Evolutionary conservation across 2,888 invertebrate genomes (phyloP).

Genomic region (Caenorhabditis wallacei): DNA sequence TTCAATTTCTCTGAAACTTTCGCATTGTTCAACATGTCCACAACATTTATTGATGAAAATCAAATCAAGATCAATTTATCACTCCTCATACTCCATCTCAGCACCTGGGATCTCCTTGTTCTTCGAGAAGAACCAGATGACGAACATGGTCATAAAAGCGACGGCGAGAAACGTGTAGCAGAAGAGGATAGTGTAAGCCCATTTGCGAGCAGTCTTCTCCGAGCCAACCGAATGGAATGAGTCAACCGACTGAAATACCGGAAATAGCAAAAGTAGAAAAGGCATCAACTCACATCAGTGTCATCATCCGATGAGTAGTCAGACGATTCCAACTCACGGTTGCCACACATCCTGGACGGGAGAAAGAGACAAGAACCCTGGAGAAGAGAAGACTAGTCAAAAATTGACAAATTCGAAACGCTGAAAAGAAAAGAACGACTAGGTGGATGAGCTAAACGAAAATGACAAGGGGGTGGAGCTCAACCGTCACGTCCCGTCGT

Average conservation of each 20-base stretch:
- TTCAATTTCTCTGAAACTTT: no score
- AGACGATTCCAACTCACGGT: constrained; percentile 11
- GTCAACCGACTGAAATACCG: constrained; percentile 37
- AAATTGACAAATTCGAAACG: background rate
- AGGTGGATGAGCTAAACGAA: background rate
- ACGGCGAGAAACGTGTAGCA: constrained; percentile 31
- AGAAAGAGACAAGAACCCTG: background rate
- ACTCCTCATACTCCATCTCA: background rate
- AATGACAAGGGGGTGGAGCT: constrained; percentile 3
- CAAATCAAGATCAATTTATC: background rate
- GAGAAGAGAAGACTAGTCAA: background rate
- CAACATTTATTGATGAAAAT: no score
- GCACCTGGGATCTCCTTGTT: background rate
- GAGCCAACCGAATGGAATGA: constrained; percentile 27
- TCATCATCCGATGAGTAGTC: constrained; percentile 12
- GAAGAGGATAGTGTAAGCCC: constrained; percentile 42
- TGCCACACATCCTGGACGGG: background rate
- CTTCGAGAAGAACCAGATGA: constrained; percentile 39
- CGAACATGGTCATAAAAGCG: constrained; percentile 32
- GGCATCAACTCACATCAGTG: constrained; percentile 15
- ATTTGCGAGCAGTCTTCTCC: constrained; percentile 25
- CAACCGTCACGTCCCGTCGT: constrained; percentile 1
- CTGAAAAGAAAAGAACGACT: background rate
- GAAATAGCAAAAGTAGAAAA: no score
- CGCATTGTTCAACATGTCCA: no score